Evolutionary conservation across 2,888 invertebrate genomes (phyloP), one percentile per base, ranked within the genome.

Genomic region (Ophioninae sp.): DNA sequence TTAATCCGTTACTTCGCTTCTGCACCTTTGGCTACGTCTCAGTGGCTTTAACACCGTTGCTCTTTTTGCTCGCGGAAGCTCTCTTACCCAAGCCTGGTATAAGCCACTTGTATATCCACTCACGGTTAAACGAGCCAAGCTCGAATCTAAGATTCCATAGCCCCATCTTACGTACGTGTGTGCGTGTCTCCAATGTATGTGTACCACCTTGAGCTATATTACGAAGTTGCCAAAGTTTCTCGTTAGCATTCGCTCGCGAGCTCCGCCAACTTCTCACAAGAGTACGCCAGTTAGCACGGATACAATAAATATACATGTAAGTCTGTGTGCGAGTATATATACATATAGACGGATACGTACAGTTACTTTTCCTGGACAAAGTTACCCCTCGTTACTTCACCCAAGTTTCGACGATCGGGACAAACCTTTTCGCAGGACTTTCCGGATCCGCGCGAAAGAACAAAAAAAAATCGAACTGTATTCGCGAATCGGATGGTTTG

Each of bases 221-320:
- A 75, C 84, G 72, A 73, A 72, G 56, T 82, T 79, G 72, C 81
- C 63, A 82, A 84, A 81, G 81, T 84, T 84, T 67, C 79, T 81
- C 83, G 69, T 81, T 81, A 83, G 64, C 59, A 58, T 65, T 61
- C 61, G 20, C 75, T 75, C 65, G 59, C 63, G 72, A 81, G 75
- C 74, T 78, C 75, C 75, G 65, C 64, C 67, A 84, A 82, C 82
- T 82, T 81, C 76, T 77, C 64, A 10, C 75, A 8, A 59, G 79
- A 68, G 67, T 76, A 58, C 63, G 69, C 73, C 73, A 74, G 87
- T 88, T 86, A 79, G 84, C 71, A 69, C 68, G 71, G 72, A 51
- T 77, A 56, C 23, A 68, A 75, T 59, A 73, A 23, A 64, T 63
- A 61, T 61, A 7, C 3, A 65, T 65, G 20, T 39, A 39, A 20